A percentile compares a stretch with the other conserved stretches of the same genome.
Conservation (phyloP, 2,113 vertebrate genomes). For the Gambusia holbrooki region DNA sequence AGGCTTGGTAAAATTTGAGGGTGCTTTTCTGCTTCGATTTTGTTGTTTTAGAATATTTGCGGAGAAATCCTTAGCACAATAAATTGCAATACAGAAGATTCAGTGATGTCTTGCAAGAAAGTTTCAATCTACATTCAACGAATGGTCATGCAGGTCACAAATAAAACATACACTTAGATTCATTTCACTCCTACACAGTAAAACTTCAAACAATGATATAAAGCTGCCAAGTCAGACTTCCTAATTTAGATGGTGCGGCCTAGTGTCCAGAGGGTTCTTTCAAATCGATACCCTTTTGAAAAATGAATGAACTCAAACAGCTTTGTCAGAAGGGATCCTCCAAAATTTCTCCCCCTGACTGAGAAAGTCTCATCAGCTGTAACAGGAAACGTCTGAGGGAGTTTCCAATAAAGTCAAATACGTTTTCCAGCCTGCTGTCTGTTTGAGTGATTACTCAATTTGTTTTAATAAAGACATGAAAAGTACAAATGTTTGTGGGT, state of each 20-base stretch:
- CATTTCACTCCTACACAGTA: neutral
- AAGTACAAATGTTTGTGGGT: neutral
- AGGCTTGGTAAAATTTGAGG: no score
- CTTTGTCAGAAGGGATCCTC: neutral
- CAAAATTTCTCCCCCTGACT: slow-evolving; percentile 10
- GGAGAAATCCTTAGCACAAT: neutral
- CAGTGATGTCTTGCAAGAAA: neutral
- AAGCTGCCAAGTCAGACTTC: neutral
- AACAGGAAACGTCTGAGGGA: slow-evolving; percentile 11
- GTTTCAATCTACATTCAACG: neutral
- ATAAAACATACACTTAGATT: neutral
- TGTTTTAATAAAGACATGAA: neutral
- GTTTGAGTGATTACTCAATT: slow-evolving; percentile 2
- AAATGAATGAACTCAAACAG: neutral
- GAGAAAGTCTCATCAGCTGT: slow-evolving; percentile 10
- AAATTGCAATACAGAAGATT: neutral
- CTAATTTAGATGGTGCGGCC: neutral
- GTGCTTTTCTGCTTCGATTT: no score
- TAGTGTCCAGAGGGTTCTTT: neutral
- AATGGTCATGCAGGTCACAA: neutral
- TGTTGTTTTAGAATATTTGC: neutral
- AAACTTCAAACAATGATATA: neutral
- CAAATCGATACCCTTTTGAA: neutral
- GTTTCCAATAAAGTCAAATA: slow-evolving; percentile 12
- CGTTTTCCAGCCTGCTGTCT: slow-evolving; percentile 5